Evolutionary conservation across 2,888 invertebrate species (phyloP).

Genomic region (Latrodectus elegans): DNA sequence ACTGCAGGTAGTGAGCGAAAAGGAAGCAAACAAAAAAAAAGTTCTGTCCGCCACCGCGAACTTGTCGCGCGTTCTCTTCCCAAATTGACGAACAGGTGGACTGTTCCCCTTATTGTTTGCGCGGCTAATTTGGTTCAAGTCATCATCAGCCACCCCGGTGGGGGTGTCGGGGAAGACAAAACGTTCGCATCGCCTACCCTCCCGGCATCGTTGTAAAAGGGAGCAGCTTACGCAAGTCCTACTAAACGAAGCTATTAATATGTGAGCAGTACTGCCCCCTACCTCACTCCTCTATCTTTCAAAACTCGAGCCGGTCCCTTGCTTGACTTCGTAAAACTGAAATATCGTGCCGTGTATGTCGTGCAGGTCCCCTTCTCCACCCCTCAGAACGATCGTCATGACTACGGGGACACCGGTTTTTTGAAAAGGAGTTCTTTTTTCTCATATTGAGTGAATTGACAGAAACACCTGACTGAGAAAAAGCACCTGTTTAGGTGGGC

Average conservation of each 20-base stretch:
- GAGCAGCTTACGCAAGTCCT: constrained; percentile 62
- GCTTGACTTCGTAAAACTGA: constrained; percentile 63
- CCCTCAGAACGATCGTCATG: not conserved
- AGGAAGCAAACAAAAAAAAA: constrained; percentile 3
- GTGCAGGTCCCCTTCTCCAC: constrained; percentile 5
- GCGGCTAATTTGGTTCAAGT: constrained; percentile 68
- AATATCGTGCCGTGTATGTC: constrained; percentile 46
- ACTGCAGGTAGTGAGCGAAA: not conserved
- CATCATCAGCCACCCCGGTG: constrained; percentile 36
- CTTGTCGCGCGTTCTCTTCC: constrained; percentile 21
- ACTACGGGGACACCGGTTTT: constrained; percentile 6
- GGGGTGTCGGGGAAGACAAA: constrained; percentile 47
- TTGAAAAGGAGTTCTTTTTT: constrained; percentile 1
- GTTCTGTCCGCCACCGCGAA: not conserved
- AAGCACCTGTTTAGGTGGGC: constrained; percentile 67
- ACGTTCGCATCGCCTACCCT: constrained; percentile 30
- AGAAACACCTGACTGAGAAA: constrained; percentile 68
- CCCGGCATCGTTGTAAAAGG: not conserved
- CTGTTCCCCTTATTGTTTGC: constrained; percentile 58
- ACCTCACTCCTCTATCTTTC: not conserved
- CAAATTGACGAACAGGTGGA: constrained; percentile 54
- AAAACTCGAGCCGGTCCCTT: constrained; percentile 27
- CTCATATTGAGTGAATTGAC: constrained; percentile 41
- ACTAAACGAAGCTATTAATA: constrained; percentile 69
- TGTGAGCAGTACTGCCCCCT: constrained; percentile 51